These are phyloP conservation scores for Zhuqinia jingwanae DNA, from an alignment of 2,888 invertebrate genomes.

Conservation along the genomic window DNA sequence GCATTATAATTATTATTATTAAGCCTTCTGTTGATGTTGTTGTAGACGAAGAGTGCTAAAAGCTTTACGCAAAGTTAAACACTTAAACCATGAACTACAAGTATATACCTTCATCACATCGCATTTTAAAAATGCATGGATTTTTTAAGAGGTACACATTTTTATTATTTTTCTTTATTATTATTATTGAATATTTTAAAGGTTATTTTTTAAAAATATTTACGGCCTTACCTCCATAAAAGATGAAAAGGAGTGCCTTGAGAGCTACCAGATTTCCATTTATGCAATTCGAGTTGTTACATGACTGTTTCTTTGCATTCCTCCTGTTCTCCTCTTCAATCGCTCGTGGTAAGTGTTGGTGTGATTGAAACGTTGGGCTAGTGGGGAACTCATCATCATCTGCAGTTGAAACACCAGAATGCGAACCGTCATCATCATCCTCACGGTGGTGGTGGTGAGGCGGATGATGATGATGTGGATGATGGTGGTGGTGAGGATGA, in stretches of 20 bases:
- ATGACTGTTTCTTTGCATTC: slow-evolving; percentile 70
- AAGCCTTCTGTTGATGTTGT: neutral
- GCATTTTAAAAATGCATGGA: slow-evolving; percentile 25
- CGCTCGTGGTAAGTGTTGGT: slow-evolving; percentile 66
- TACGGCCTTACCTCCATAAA: slow-evolving; percentile 77
- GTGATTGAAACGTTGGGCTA: slow-evolving; percentile 67
- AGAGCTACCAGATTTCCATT: slow-evolving; percentile 77
- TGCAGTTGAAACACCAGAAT: slow-evolving; percentile 52
- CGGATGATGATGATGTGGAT: slow-evolving; percentile 45
- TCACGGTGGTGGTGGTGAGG: slow-evolving; percentile 57
- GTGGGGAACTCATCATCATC: slow-evolving; percentile 65
- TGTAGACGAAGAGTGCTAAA: slow-evolving; percentile 31
- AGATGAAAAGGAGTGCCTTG: slow-evolving; percentile 78
- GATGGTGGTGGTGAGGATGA: slow-evolving; percentile 49
- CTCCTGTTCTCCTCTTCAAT: slow-evolving; percentile 60
- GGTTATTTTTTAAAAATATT: slow-evolving; percentile 1
- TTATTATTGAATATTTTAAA: slow-evolving; percentile 39
- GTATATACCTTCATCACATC: neutral
- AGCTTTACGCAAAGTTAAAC: slow-evolving; percentile 27
- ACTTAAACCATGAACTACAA: slow-evolving; percentile 1
- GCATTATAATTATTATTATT: slow-evolving; percentile 15
- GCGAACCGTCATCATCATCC: slow-evolving; percentile 47
- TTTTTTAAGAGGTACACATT: neutral
- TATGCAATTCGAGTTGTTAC: slow-evolving; percentile 75
- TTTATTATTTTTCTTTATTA: neutral